phyloP scores from a whole-genome alignment of 2,113 vertebrate species.

The Vimba vimba region DNA sequence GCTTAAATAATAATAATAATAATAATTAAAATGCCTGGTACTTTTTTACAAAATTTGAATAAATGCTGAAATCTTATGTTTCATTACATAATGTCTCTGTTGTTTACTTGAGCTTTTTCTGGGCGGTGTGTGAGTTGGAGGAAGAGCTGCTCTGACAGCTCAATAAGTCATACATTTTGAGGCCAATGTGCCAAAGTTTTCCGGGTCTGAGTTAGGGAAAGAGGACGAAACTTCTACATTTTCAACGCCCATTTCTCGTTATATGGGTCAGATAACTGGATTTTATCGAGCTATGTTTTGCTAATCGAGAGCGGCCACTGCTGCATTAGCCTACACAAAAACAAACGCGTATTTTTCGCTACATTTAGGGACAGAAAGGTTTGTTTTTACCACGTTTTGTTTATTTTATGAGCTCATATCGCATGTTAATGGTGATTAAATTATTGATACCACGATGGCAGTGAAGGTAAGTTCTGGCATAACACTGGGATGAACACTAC shows the following conservation, averaged over 20 bases:
- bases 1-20: background rate
- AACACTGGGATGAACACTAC: background rate
- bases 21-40: background rate
- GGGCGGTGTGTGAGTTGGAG: constrained; percentile 23
- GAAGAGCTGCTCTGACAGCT: constrained; percentile 7
- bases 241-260: background rate
- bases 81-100: constrained; percentile 11
- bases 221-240: constrained; percentile 26
- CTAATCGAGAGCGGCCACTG: background rate
- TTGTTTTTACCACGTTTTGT: background rate
- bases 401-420: background rate
- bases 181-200: constrained; percentile 43
- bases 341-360: constrained; percentile 8
- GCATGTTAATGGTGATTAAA: constrained; percentile 33
- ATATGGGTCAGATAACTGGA: constrained; percentile 13
- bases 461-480: constrained; percentile 52
- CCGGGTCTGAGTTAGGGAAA: constrained; percentile 29
- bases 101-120: constrained; percentile 16
- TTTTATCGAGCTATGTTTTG: constrained; percentile 15
- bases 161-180: constrained; percentile 15
- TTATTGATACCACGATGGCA: constrained; percentile 53
- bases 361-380: background rate
- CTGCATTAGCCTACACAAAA: background rate
- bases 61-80: background rate
- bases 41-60: background rate